Evolutionary conservation across 2,113 vertebrate genomes (phyloP).

Genomic region (Galbula dea): DNA sequence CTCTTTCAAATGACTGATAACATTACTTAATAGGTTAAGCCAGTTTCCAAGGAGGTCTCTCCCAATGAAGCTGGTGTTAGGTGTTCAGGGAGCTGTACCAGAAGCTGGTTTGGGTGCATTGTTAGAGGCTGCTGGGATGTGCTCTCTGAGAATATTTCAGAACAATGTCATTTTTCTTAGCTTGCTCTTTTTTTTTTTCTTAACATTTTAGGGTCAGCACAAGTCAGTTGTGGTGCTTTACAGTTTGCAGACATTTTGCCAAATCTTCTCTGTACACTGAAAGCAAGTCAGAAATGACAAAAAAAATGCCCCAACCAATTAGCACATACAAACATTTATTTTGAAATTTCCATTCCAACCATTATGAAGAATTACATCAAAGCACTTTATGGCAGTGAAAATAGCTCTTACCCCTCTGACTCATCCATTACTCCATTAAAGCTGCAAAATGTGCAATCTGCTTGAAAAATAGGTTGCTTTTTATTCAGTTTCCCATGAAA

Average conservation of each 20-base stretch:
- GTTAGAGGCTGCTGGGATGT: neutral
- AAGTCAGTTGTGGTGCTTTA: neutral
- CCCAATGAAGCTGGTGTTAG: neutral
- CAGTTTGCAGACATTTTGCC: constrained; percentile 4
- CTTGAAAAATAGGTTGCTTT: constrained; percentile 84
- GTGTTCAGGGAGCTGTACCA: neutral
- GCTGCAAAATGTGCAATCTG: constrained; percentile 85
- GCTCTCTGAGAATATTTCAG: accelerated
- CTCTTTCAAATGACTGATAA: neutral
- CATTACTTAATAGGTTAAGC: neutral
- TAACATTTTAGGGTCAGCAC: neutral
- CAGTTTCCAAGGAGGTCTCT: neutral
- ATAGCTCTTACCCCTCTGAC: constrained; percentile 79
- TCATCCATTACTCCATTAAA: constrained; percentile 81
- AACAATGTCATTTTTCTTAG: neutral
- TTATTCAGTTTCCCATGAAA: constrained; percentile 79
- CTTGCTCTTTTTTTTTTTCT: neutral
- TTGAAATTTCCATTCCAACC: constrained; percentile 77
- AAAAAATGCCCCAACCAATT: constrained; percentile 55
- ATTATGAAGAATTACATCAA: constrained; percentile 81
- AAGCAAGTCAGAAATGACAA: constrained; percentile 55
- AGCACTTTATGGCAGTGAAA: constrained; percentile 85
- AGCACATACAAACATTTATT: constrained; percentile 86
- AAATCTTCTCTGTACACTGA: neutral
- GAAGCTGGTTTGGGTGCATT: neutral